Base-by-base conservation (phyloP, 2,888 invertebrate genomes). In the Heliconius sara region DNA sequence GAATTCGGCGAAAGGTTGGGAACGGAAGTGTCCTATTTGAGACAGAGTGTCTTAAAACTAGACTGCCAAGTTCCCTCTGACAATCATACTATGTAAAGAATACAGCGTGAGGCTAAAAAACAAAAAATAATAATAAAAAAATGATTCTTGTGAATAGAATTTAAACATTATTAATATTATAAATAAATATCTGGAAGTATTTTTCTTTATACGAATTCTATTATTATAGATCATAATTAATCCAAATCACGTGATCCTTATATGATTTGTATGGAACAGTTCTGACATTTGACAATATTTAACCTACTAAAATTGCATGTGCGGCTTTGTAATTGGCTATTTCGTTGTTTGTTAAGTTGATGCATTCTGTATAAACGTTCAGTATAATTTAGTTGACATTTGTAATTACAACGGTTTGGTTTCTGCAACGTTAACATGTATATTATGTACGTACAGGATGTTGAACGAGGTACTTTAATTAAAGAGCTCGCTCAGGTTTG, bases 211-310 rank as follows among this genome's bases (percentile, higher is more conserved):
- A 52, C 5, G 52, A 5, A 19, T 9, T 10, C 13, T 25, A 65
- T 25, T 65, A 16, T 65, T 2, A 65, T 65, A 13, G 34, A 34
- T 67, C 6, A 68, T n/a, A 72, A 52, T 72, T 27, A 52, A n/a
- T 68, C 16, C 13, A 43, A 68, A 74, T 74, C 19, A 34, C 13
- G 16, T 22, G 19, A 74, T n/a, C 39, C 68, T 80, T 81, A 79
- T 90, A 89, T 91, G 90, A 92, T 92, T 92, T 91, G 90, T 92
- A 92, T 91, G 91, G 91, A 87, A 90, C 91, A 92, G 91, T 91
- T 90, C 91, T 89, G 89, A 89, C 80, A 80, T 82, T 82, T 73
- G 77, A 34, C 66, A 70, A 75, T 81, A 75, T 81, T 81, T 81
- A 76, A 71, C 75, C 52, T 75, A 60, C 74, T 81, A 77, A 80